These are phyloP conservation scores for Smutsia gigantea DNA, from an alignment of 2,797 vertebrate species.

Conservation along the genomic window DNA sequence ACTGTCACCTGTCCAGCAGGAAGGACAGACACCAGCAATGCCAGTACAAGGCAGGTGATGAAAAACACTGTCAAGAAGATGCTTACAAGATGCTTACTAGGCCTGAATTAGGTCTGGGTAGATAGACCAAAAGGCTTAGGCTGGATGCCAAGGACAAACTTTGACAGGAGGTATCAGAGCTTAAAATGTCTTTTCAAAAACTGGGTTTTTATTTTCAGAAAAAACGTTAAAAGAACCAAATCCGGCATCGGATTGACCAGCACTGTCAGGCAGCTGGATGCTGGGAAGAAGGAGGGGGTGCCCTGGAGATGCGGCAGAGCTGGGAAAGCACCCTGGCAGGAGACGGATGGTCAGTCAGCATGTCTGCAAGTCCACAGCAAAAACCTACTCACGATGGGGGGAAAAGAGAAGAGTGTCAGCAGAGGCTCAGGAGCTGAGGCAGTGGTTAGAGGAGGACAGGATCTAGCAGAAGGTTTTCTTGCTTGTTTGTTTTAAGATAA, in stretches of 20 bases:
- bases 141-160: neutral
- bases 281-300: neutral
- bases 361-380: neutral
- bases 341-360: neutral
- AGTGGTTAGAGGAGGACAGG: neutral
- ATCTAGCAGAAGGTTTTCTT: neutral
- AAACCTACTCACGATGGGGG: neutral
- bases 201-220: neutral
- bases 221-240: neutral
- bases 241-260: neutral
- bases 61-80: neutral
- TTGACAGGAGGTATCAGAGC: neutral
- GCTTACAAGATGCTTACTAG: neutral
- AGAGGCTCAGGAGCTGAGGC: neutral
- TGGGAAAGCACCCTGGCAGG: neutral
- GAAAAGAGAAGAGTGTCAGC: neutral
- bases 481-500: neutral
- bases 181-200: constrained; percentile 22
- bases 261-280: neutral
- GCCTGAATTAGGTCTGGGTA: neutral
- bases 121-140: neutral
- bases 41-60: neutral
- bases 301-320: neutral
- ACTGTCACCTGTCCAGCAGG: neutral
- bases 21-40: neutral